Evolutionary conservation across 2,888 invertebrate species (phyloP).

Genomic region (Stenolophus ochropezus): DNA sequence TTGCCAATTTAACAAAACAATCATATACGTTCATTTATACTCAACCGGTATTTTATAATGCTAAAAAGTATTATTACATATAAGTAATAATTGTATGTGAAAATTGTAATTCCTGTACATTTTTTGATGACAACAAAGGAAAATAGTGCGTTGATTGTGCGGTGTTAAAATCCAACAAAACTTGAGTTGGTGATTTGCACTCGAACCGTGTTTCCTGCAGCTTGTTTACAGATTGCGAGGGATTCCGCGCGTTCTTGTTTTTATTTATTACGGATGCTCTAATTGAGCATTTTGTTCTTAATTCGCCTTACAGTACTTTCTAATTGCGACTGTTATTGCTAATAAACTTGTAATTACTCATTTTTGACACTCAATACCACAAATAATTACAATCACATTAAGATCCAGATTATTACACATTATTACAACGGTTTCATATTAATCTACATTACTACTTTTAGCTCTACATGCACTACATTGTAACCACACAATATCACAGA

Average conservation of each 20-base stretch:
- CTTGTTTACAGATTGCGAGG: conserved; percentile 2
- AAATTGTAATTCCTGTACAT: no score
- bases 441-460: not conserved
- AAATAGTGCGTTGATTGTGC: no score
- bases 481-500: no score
- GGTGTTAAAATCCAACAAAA: conserved; percentile 55
- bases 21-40: no score
- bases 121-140: no score
- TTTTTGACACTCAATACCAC: conserved; percentile 39
- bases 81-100: no score
- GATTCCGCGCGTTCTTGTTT: conserved; percentile 4
- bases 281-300: conserved; percentile 39
- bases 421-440: not conserved
- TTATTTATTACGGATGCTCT: conserved; percentile 40
- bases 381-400: not conserved
- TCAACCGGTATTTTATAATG: no score
- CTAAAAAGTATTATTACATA: no score
- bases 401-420: not conserved
- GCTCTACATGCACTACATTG: no score
- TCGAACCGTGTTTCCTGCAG: conserved; percentile 41
- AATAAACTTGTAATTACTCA: conserved; percentile 23
- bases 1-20: no score
- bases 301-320: conserved; percentile 20
- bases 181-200: conserved; percentile 16
- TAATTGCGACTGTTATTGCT: conserved; percentile 36